Conservation (phyloP, 2,888 invertebrate species). For the Agonopterix alstromeriana region DNA sequence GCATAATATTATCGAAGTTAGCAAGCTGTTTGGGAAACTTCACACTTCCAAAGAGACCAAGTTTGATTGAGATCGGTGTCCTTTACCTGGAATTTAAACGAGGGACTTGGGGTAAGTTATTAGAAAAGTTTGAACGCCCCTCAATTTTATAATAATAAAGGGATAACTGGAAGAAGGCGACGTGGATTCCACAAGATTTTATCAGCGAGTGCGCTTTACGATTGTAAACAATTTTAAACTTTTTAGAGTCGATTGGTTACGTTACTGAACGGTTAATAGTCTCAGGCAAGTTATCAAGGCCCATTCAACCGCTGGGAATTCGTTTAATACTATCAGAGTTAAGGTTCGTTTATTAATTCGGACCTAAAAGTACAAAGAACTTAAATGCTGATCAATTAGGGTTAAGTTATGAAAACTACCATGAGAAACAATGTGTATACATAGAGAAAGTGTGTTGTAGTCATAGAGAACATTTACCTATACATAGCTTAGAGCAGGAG, state of each 20-base stretch:
- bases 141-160: constrained; percentile 51
- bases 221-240: constrained; percentile 12
- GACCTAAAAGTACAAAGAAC: too few species aligned
- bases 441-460: too few species aligned
- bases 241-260: constrained; percentile 7
- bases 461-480: too few species aligned
- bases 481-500: too few species aligned
- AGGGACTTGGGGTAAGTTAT: constrained; percentile 43
- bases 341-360: too few species aligned
- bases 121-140: constrained; percentile 48
- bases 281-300: too few species aligned
- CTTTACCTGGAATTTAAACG: constrained; percentile 56
- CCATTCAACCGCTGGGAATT: too few species aligned
- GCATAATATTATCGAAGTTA: constrained; percentile 29
- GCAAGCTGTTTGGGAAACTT: constrained; percentile 42
- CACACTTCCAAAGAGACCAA: constrained; percentile 39
- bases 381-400: too few species aligned
- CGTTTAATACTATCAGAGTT: too few species aligned
- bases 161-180: constrained; percentile 31
- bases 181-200: constrained; percentile 12
- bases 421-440: too few species aligned
- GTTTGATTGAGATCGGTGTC: constrained; percentile 59
- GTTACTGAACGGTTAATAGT: not conserved
- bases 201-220: constrained; percentile 7
- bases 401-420: too few species aligned